Evolutionary conservation across 2,888 invertebrate species (phyloP).

Genomic region (Bembecia ichneumoniformis): DNA sequence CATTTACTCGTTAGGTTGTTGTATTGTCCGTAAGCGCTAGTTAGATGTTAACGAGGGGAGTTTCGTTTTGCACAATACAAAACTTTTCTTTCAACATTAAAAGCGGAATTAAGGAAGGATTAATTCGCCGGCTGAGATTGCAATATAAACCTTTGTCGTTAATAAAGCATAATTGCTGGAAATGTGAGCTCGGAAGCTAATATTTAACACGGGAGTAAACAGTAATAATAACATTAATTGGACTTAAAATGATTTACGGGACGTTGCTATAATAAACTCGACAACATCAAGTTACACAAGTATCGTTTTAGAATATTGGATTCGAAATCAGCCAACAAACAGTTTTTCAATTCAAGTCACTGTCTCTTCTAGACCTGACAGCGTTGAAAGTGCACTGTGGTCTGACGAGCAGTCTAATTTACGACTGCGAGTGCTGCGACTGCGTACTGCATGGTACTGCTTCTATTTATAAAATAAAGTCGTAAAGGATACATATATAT

Average conservation of each 20-base stretch:
- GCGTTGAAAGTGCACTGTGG: too few species aligned
- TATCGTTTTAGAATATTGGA: too few species aligned
- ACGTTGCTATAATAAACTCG: too few species aligned
- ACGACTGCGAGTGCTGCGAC: too few species aligned
- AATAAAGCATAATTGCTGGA: constrained; percentile 12
- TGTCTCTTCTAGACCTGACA: too few species aligned
- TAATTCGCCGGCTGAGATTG: constrained; percentile 29
- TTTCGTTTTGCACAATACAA: constrained; percentile 28
- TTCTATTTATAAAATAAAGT: too few species aligned
- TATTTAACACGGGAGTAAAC: constrained; percentile 11
- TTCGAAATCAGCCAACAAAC: too few species aligned
- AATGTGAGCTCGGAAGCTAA: constrained; percentile 12
- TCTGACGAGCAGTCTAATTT: too few species aligned
- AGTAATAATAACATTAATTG: neutral
- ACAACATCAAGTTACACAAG: too few species aligned
- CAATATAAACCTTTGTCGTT: constrained; percentile 26
- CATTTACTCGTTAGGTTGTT: constrained; percentile 35
- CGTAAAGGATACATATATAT: too few species aligned
- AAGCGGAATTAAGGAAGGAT: constrained; percentile 43
- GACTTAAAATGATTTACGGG: neutral
- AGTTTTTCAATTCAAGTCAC: too few species aligned
- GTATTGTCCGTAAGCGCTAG: constrained; percentile 27
- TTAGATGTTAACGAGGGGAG: constrained; percentile 19
- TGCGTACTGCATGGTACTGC: too few species aligned
- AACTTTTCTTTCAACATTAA: constrained; percentile 36